These are phyloP conservation scores for Ceryle rudis DNA, from an alignment of 2,797 vertebrate species.

Conservation along the genomic window DNA sequence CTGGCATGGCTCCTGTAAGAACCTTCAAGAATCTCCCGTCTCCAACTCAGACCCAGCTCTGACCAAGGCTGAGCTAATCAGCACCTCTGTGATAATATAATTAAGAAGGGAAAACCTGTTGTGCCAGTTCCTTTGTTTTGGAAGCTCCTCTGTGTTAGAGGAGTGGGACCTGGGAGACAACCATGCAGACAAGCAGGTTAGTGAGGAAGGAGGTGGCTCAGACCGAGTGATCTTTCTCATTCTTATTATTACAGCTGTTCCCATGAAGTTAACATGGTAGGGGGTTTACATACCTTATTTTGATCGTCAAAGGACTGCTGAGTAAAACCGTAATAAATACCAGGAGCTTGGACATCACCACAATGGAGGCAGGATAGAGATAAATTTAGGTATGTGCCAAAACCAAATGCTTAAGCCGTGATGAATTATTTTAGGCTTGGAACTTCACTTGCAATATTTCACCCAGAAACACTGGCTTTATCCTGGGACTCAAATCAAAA, in stretches of 20 bases:
- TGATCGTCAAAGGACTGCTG: background rate
- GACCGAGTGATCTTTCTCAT: background rate
- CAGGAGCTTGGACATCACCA: background rate
- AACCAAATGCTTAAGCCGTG: background rate
- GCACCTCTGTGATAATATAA: too few relatives aligned
- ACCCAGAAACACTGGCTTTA: background rate
- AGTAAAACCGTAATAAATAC: background rate
- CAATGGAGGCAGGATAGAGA: background rate
- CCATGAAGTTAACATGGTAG: background rate
- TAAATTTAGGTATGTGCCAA: slow-evolving; percentile 14
- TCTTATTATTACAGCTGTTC: background rate
- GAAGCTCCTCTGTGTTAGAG: too few relatives aligned
- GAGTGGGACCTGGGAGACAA: too few relatives aligned
- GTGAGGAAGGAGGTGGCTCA: too few relatives aligned
- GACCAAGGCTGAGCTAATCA: too few relatives aligned
- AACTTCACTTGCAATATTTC: slow-evolving; percentile 31
- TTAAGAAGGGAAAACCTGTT: too few relatives aligned
- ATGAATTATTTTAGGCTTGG: slow-evolving; percentile 7
- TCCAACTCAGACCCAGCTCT: too few relatives aligned
- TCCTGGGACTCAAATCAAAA: background rate
- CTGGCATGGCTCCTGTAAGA: too few relatives aligned
- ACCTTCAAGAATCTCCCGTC: too few relatives aligned
- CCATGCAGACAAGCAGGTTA: too few relatives aligned
- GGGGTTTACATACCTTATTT: background rate
- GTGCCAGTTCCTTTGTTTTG: too few relatives aligned